Base-by-base conservation (phyloP, 2,888 invertebrate species). In the Synanthedon tipuliformis region DNA sequence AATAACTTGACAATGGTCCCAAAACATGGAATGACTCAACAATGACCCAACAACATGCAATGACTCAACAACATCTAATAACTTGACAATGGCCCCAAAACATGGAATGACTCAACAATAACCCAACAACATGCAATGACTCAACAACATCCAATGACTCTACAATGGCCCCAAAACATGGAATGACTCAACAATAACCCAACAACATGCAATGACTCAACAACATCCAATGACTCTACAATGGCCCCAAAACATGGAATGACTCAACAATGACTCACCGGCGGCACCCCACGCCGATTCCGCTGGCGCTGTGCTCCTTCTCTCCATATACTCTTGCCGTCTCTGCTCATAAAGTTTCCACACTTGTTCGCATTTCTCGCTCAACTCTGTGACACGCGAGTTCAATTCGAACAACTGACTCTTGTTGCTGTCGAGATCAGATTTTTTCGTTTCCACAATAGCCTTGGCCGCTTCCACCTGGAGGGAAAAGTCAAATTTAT, bases 371-470 rank as follows among this genome's bases (percentile, higher is more conserved):
- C 87, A 95, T 68, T 94, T 93, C 48, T 88, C 88, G 1, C 92
- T 85, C 34, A 95, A 79, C 54, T 89, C 89, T 8, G 89, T 81
- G 54, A 95, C 89, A 53, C 93, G 90, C 12, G 86, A 89, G 63
- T 91, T 93, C 41, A 95, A 72, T 55, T 94, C 94, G n/a, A 90
- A 89, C 57, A 96, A 85, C 66, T 94, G 93, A 3, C 90, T 77
- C 69, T 94, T 94, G 74, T 94, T 95, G 52, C 92, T 92, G 64
- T 95, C 94, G 54, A 96, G 91, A 68, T 97, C 96, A 3, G 90
- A 78, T 68, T 93, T 91, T 81, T 95, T 96, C 34, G 89, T 89
- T 57, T 93, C 92, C 13, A 95, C 93, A 73, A 95, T 92, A n/a
- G 90, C 89, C 63, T 92, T 90, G 16, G 95, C 90, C 54, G 94